Conservation (phyloP, 2,888 invertebrate species). For the Agrochola circellaris region DNA sequence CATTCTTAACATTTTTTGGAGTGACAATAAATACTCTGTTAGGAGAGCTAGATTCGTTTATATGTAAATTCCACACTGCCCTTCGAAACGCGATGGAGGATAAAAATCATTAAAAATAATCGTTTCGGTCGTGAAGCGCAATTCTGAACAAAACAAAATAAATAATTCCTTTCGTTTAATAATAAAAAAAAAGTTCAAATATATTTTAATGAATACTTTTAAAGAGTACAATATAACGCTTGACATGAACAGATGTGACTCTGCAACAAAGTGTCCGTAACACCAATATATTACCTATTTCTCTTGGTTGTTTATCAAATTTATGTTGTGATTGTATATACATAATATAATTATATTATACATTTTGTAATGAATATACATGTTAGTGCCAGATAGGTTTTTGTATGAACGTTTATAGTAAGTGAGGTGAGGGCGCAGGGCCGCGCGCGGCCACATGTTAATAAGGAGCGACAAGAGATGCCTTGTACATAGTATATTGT, state of each 20-base stretch:
- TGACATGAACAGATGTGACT: conserved; percentile 70
- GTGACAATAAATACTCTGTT: conserved; percentile 82
- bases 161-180: conserved; percentile 65
- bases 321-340: conserved; percentile 90
- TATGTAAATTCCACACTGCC: conserved; percentile 64
- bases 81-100: conserved; percentile 50
- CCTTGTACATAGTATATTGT: conserved; percentile 88
- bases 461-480: conserved; percentile 80
- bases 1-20: conserved; percentile 70
- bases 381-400: conserved; percentile 90
- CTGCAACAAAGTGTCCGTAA: conserved; percentile 75
- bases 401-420: conserved; percentile 88
- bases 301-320: conserved; percentile 89
- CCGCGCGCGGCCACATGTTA: conserved; percentile 66
- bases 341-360: conserved; percentile 87
- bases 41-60: conserved; percentile 77
- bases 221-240: conserved; percentile 76
- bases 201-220: conserved; percentile 76
- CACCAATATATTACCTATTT: conserved; percentile 83
- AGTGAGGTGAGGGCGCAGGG: conserved; percentile 57
- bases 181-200: conserved; percentile 75
- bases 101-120: conserved; percentile 50
- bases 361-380: conserved; percentile 90
- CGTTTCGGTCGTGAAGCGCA: conserved; percentile 51
- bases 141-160: conserved; percentile 71